Evolutionary conservation across 2,797 vertebrate species (phyloP).

Genomic region (Spinus pinus): DNA sequence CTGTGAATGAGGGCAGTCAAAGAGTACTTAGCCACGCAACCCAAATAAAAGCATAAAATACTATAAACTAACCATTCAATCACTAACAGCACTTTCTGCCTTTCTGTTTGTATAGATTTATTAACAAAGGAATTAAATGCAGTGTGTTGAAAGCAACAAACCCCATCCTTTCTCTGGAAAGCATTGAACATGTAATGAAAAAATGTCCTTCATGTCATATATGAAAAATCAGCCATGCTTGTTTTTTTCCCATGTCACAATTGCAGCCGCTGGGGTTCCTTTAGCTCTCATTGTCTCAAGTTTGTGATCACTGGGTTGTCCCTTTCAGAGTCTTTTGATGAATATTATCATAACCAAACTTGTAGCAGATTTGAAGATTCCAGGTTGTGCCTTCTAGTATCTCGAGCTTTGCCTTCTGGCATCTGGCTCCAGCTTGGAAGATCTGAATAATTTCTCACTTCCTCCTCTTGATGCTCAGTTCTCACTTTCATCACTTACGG

Average conservation of each 20-base stretch:
- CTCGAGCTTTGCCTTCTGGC: neutral
- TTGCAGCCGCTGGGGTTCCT: neutral
- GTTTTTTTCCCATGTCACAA: neutral
- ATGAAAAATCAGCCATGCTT: neutral
- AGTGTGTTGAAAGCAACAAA: neutral
- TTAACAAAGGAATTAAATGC: neutral
- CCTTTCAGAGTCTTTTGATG: neutral
- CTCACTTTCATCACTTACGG: neutral
- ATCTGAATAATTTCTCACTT: constrained; percentile 13
- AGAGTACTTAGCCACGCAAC: neutral
- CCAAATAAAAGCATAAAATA: neutral
- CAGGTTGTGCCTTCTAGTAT: neutral
- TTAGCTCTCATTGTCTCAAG: neutral
- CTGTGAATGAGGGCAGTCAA: neutral
- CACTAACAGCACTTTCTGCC: neutral
- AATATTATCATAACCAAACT: neutral
- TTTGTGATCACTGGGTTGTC: neutral
- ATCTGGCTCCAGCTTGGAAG: constrained; percentile 23
- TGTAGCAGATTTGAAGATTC: neutral
- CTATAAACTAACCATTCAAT: neutral
- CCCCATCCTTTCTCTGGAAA: neutral
- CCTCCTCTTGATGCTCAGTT: constrained; percentile 9
- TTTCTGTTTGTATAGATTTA: neutral
- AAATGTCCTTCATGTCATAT: neutral
- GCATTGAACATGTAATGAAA: neutral